These are phyloP conservation scores for Propithecus deckenii DNA, from an alignment of 2,797 vertebrate genomes.

Conservation along the genomic window DNA sequence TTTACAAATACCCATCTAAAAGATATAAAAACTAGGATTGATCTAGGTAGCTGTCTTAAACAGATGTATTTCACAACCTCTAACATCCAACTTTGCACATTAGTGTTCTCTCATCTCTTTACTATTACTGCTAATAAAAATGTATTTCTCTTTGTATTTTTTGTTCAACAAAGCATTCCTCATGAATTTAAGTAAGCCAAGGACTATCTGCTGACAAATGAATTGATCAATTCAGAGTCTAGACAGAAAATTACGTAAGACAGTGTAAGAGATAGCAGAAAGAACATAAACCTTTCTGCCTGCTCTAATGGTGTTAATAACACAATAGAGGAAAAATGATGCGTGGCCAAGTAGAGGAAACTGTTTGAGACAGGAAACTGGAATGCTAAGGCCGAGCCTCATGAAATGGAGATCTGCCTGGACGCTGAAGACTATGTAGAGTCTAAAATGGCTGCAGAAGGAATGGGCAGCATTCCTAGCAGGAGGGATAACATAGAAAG, in stretches of 20 bases:
- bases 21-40: neutral
- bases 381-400: neutral
- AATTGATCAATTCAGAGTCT: neutral
- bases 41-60: neutral
- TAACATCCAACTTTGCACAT: neutral
- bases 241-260: neutral
- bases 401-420: neutral
- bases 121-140: neutral
- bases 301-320: neutral
- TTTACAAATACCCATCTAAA: neutral
- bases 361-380: neutral
- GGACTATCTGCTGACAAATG: neutral
- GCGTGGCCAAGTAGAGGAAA: neutral
- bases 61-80: neutral
- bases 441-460: neutral
- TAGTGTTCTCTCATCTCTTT: neutral
- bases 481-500: neutral
- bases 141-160: neutral
- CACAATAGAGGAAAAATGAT: neutral
- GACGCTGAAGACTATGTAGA: neutral
- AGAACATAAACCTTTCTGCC: neutral
- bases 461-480: neutral
- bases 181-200: neutral
- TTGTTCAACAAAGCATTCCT: conserved; percentile 24
- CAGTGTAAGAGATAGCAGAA: neutral